phyloP scores from a whole-genome alignment of 64 coral and sea anemone genomes.

The Astreopora myriophthalma region DNA sequence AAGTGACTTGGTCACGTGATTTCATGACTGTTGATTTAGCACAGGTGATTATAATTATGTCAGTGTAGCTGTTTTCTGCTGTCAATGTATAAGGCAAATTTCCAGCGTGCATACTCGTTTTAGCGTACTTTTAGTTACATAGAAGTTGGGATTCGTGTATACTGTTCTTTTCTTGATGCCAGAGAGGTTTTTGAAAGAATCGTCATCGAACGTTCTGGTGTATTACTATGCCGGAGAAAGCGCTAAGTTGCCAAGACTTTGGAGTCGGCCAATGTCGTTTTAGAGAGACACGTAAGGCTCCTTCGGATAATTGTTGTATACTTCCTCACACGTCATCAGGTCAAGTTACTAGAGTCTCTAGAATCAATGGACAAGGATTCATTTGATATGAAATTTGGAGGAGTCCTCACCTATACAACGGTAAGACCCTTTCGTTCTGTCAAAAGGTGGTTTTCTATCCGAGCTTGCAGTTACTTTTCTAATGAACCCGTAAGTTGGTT shows the following conservation, averaged over 20 bases:
- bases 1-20: constrained; percentile 92
- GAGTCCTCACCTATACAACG: constrained; percentile 76
- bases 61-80: background rate
- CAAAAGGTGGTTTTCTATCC: background rate
- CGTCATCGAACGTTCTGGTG: too few relatives aligned
- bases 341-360: constrained; percentile 86
- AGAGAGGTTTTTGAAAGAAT: too few relatives aligned
- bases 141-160: too few relatives aligned
- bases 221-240: too few relatives aligned
- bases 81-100: too few relatives aligned
- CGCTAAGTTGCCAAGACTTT: too few relatives aligned
- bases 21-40: constrained; percentile 89
- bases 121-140: too few relatives aligned
- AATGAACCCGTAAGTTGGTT: too few relatives aligned
- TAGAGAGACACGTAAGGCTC: too few relatives aligned
- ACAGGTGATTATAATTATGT: constrained; percentile 37
- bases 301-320: background rate
- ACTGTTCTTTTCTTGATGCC: too few relatives aligned
- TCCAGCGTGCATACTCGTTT: too few relatives aligned
- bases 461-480: background rate
- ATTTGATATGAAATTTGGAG: constrained; percentile 88
- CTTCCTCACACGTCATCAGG: constrained; percentile 49
- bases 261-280: too few relatives aligned
- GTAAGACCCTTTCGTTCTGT: constrained; percentile 22
- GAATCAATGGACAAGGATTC: constrained; percentile 79